These are phyloP conservation scores for Monochamus alternatus DNA, from an alignment of 2,888 invertebrate genomes.

Conservation along the genomic window DNA sequence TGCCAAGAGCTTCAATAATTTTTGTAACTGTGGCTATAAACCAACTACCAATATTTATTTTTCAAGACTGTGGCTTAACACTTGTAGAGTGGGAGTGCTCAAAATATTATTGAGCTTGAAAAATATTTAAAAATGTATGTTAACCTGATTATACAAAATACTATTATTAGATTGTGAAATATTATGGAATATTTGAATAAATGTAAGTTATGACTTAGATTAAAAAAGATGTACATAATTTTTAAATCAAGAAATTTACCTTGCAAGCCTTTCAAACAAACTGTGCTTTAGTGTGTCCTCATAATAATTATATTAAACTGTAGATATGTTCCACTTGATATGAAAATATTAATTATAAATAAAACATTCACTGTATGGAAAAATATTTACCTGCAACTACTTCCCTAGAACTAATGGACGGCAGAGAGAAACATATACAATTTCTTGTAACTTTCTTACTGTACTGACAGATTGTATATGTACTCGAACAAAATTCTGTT, in stretches of 20 bases:
- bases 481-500: no score
- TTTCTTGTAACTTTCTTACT: no score
- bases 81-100: not conserved
- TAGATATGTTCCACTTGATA: slow-evolving; percentile 25
- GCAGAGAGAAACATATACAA: no score
- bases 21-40: not conserved
- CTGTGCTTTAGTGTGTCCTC: slow-evolving; percentile 21
- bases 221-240: slow-evolving; percentile 19
- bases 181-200: not conserved
- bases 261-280: not conserved
- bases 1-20: not conserved
- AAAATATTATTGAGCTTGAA: not conserved
- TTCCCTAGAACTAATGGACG: no score
- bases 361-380: slow-evolving; percentile 5
- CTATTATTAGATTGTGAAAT: not conserved
- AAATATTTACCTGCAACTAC: not conserved
- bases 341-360: slow-evolving; percentile 14
- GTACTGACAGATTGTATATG: no score
- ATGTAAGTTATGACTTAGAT: not conserved
- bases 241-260: slow-evolving; percentile 8
- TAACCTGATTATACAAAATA: not conserved
- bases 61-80: not conserved
- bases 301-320: slow-evolving; percentile 19
- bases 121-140: not conserved
- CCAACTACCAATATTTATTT: not conserved